Evolutionary conservation across 1,140 invertebrate species (phyloP).

Genomic region (Neodiprion pinetum): DNA sequence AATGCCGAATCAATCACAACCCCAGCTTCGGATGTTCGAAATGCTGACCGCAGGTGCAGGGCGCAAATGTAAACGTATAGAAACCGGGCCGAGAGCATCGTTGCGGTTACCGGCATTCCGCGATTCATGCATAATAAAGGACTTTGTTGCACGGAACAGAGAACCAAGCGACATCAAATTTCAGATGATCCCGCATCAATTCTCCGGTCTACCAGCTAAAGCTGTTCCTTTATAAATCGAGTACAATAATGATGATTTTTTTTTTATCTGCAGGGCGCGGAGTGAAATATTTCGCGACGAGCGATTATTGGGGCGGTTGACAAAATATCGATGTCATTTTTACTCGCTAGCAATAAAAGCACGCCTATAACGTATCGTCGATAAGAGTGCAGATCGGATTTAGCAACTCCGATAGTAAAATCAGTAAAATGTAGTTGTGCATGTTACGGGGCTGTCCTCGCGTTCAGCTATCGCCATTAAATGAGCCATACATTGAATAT

Average conservation of each 20-base stretch:
- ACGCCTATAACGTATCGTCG: neutral
- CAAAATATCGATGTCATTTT: neutral
- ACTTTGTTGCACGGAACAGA: constrained; percentile 1
- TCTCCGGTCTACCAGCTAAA: neutral
- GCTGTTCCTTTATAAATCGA: no score
- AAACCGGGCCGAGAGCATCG: neutral
- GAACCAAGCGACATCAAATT: constrained; percentile 5
- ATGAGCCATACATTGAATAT: no score
- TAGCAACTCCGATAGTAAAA: no score
- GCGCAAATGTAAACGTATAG: neutral
- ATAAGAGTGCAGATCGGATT: no score
- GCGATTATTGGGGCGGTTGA: neutral
- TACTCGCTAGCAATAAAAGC: neutral
- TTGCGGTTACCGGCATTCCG: neutral
- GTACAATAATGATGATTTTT: no score
- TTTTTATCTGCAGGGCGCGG: neutral
- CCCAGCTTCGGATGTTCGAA: constrained; percentile 36
- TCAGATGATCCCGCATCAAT: neutral
- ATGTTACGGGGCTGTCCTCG: no score
- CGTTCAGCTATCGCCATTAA: no score
- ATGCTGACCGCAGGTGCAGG: neutral
- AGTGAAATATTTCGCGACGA: neutral
- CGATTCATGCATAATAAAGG: constrained; percentile 4
- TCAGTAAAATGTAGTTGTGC: no score
- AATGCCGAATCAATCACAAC: constrained; percentile 53